Conservation (phyloP, 1,140 invertebrate species). For the Himalopsyche phryganea region DNA sequence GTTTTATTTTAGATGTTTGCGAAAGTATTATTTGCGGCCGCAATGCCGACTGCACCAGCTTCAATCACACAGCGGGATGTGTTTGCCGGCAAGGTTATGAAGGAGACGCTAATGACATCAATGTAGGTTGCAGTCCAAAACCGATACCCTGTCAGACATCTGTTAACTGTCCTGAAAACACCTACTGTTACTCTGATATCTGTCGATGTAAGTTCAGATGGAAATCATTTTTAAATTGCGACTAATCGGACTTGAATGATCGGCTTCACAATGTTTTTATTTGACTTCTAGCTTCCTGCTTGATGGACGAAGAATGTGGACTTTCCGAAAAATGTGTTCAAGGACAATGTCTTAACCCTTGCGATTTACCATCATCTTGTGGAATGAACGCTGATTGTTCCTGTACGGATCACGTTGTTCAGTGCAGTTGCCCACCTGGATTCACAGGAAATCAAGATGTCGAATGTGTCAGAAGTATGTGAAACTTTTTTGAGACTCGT, state of each 20-base stretch:
- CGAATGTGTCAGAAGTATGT: slow-evolving; percentile 80
- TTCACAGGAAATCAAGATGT: slow-evolving; percentile 82
- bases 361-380: slow-evolving; percentile 70
- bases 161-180: slow-evolving; percentile 70
- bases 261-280: slow-evolving; percentile 10
- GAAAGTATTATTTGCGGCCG: slow-evolving; percentile 69
- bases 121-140: slow-evolving; percentile 72
- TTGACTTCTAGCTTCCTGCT: slow-evolving; percentile 69
- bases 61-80: slow-evolving; percentile 70
- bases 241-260: not conserved
- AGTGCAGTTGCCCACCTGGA: slow-evolving; percentile 77
- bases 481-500: slow-evolving; percentile 9
- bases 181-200: slow-evolving; percentile 76
- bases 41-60: slow-evolving; percentile 76
- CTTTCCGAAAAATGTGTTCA: slow-evolving; percentile 73
- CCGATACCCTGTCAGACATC: slow-evolving; percentile 67
- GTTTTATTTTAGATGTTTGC: slow-evolving; percentile 65
- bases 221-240: slow-evolving; percentile 16
- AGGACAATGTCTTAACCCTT: slow-evolving; percentile 83
- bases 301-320: slow-evolving; percentile 75
- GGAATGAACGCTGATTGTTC: slow-evolving; percentile 85
- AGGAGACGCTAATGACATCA: slow-evolving; percentile 67
- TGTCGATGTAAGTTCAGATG: slow-evolving; percentile 70
- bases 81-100: slow-evolving; percentile 73
- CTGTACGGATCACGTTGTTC: slow-evolving; percentile 70